phyloP scores from a whole-genome alignment of 2,888 invertebrate genomes.

The Acanthacorydalis orientalis region DNA sequence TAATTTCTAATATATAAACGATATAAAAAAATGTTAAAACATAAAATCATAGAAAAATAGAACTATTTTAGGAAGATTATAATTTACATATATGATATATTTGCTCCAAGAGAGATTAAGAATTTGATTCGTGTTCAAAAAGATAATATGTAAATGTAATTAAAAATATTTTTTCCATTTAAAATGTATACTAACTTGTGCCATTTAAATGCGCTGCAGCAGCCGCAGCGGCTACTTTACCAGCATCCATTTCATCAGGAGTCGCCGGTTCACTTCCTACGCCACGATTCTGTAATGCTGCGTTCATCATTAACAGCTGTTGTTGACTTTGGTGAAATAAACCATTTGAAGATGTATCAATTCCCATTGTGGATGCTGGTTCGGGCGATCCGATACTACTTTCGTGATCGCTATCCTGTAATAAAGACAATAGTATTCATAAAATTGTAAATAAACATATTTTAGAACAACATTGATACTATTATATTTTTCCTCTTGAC shows the following conservation, averaged over 20 bases:
- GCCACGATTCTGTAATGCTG: constrained; percentile 18
- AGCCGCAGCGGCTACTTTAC: constrained; percentile 31
- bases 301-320: constrained; percentile 3
- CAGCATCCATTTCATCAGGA: constrained; percentile 26
- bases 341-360: constrained; percentile 14
- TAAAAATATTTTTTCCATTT: no score
- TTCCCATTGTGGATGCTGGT: constrained; percentile 28
- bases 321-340: constrained; percentile 18
- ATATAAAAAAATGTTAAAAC: no score
- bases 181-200: constrained; percentile 40
- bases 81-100: no score
- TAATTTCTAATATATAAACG: no score
- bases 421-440: constrained; percentile 10
- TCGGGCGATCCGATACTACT: constrained; percentile 48
- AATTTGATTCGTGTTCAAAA: background rate
- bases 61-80: no score
- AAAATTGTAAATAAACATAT: background rate
- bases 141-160: constrained; percentile 17
- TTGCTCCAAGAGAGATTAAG: background rate
- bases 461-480: background rate
- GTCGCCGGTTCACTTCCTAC: constrained; percentile 18
- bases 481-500: background rate
- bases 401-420: constrained; percentile 47
- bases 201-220: constrained; percentile 44
- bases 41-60: no score